phyloP scores from a whole-genome alignment of 2,113 vertebrate species.

The Megaptera novaeangliae region DNA sequence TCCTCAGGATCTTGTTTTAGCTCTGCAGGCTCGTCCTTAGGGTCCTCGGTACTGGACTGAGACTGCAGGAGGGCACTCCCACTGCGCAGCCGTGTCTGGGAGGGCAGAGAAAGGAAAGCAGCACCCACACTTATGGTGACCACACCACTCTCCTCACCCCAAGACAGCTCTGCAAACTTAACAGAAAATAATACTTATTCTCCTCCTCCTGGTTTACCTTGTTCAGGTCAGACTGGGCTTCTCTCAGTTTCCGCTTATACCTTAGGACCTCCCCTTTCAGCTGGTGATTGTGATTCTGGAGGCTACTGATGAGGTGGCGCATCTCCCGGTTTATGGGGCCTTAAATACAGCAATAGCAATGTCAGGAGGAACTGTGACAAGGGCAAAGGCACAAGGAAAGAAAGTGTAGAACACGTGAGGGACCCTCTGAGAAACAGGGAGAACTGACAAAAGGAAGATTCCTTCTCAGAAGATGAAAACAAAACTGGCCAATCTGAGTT shows the following conservation, averaged over 20 bases:
- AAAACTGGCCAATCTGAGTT: background rate
- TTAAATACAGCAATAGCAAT: constrained; percentile 70
- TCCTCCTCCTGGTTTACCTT: constrained; percentile 81
- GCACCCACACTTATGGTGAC: rapidly evolving
- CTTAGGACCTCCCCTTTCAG: constrained; percentile 96
- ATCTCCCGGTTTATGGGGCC: constrained; percentile 98
- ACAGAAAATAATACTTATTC: background rate
- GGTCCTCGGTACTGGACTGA: constrained; percentile 93
- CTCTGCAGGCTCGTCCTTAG: constrained; percentile 88
- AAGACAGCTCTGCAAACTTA: background rate
- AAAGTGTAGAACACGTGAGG: background rate
- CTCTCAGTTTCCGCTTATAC: constrained; percentile 92
- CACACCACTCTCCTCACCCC: background rate
- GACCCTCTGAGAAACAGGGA: background rate
- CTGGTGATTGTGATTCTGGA: constrained; percentile 98
- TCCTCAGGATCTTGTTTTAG: constrained; percentile 91
- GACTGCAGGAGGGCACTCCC: constrained; percentile 90
- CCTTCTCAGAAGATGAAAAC: background rate
- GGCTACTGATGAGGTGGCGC: constrained; percentile 97
- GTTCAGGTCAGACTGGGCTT: constrained; percentile 92
- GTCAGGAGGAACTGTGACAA: background rate
- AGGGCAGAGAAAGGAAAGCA: background rate
- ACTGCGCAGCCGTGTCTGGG: constrained; percentile 86
- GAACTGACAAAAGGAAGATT: background rate
- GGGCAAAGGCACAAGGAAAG: background rate